A percentile compares a stretch with the other conserved stretches of the same genome.
Conservation (phyloP, 2,113 vertebrate species). For the Thinocorus orbignyianus region DNA sequence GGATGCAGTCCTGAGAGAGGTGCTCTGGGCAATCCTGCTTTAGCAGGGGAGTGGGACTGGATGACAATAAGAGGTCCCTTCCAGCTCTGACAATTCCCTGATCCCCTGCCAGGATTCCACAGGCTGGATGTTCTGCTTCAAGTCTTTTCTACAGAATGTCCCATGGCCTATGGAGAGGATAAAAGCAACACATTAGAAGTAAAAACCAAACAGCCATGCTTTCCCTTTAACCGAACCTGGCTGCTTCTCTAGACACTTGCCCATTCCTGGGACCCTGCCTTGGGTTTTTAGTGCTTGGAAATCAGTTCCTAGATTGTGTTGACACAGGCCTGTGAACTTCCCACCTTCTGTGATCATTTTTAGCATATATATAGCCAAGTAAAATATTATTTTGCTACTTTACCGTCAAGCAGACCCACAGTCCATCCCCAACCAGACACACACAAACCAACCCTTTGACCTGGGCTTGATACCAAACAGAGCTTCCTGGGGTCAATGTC, state of each 20-base stretch:
- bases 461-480: background rate
- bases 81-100: too few species aligned
- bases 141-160: slow-evolving; percentile 79
- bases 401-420: background rate
- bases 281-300: background rate
- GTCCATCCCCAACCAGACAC: too few species aligned
- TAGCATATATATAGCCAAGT: background rate
- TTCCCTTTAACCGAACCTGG: background rate
- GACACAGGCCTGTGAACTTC: accelerated
- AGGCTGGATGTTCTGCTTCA: slow-evolving; percentile 73
- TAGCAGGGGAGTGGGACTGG: too few species aligned
- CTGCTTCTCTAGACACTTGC: background rate
- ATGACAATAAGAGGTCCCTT: too few species aligned
- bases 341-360: background rate
- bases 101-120: slow-evolving; percentile 76
- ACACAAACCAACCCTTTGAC: background rate
- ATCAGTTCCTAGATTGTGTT: background rate
- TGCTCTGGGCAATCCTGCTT: too few species aligned
- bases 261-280: background rate
- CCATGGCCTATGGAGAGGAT: slow-evolving; percentile 66
- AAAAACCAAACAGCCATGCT: background rate
- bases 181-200: background rate
- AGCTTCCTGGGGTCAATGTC: background rate
- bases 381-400: background rate
- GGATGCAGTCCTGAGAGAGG: too few species aligned